Conservation (phyloP, 2,113 vertebrate species). For the Poecilia latipinna region DNA sequence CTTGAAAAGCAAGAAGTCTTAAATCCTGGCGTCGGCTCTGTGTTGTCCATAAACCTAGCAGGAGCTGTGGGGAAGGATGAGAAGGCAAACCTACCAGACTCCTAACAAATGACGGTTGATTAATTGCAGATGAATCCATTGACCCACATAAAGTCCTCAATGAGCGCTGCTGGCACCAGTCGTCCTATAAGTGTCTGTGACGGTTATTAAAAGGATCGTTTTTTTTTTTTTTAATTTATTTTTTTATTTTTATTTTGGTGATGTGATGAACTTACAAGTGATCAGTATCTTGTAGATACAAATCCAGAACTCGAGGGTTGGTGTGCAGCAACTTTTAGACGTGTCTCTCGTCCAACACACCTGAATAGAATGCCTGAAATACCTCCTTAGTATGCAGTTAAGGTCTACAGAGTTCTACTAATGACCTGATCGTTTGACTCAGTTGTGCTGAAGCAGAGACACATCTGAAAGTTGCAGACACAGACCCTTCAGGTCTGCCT, state of each 20-base stretch:
- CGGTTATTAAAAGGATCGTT: constrained; percentile 25
- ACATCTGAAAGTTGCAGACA: too few species aligned
- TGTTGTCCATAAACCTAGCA: constrained; percentile 75
- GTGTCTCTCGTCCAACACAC: too few species aligned
- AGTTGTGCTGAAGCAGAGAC: too few species aligned
- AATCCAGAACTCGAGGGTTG: too few species aligned
- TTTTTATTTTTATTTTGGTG: background rate
- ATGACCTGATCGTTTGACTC: too few species aligned
- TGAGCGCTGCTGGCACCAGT: constrained; percentile 64
- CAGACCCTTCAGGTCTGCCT: too few species aligned
- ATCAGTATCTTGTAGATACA: background rate
- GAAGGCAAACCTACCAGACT: constrained; percentile 63
- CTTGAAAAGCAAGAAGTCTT: constrained; percentile 72
- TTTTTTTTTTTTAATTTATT: background rate
- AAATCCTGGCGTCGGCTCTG: constrained; percentile 68
- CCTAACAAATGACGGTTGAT: constrained; percentile 71
- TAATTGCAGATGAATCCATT: constrained; percentile 77
- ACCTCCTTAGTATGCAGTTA: too few species aligned
- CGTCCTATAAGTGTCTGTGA: constrained; percentile 69
- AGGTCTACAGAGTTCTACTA: too few species aligned
- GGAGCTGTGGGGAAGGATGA: constrained; percentile 56
- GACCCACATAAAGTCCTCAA: constrained; percentile 37
- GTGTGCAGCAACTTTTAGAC: too few species aligned
- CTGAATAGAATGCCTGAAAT: too few species aligned
- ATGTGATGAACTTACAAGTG: background rate